A percentile compares a stretch with the other conserved stretches of the same genome.
phyloP scores from a whole-genome alignment of 2,888 invertebrate genomes.

The Odontocerum albicorne region DNA sequence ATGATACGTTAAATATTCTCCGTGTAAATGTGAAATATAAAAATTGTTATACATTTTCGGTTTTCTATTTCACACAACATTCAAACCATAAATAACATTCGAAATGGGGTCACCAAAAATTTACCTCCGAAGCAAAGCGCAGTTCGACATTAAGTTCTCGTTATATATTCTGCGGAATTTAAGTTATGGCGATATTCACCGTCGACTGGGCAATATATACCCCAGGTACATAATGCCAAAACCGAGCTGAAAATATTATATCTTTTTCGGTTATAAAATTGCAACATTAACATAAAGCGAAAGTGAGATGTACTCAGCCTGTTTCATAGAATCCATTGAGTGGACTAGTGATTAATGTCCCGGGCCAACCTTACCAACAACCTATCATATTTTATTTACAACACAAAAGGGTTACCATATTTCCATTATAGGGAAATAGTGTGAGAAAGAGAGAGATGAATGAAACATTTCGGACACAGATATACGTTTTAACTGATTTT shows the following conservation, averaged over 20 bases:
- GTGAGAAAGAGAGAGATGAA: too few relatives aligned
- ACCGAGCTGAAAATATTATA: neutral
- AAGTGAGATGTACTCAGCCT: neutral
- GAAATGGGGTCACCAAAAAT: too few relatives aligned
- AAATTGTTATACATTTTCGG: too few relatives aligned
- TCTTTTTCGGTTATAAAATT: neutral
- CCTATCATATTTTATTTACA: constrained; percentile 29
- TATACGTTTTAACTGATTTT: too few relatives aligned
- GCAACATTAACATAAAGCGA: neutral
- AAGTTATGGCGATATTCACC: constrained; percentile 11
- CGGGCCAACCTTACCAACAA: constrained; percentile 3
- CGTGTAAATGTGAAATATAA: too few relatives aligned
- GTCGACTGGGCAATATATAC: neutral
- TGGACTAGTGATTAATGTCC: constrained; percentile 25
- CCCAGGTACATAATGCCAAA: neutral
- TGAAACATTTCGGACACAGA: too few relatives aligned
- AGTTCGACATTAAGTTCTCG: too few relatives aligned
- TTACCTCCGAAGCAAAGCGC: too few relatives aligned
- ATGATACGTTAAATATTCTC: too few relatives aligned
- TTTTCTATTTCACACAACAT: too few relatives aligned
- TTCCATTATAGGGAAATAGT: too few relatives aligned
- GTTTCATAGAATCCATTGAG: constrained; percentile 11
- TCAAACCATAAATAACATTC: too few relatives aligned
- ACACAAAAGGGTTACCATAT: constrained; percentile 22
- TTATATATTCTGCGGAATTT: constrained; percentile 8